Conservation (phyloP, 1,140 invertebrate genomes). For the Periplaneta americana region DNA sequence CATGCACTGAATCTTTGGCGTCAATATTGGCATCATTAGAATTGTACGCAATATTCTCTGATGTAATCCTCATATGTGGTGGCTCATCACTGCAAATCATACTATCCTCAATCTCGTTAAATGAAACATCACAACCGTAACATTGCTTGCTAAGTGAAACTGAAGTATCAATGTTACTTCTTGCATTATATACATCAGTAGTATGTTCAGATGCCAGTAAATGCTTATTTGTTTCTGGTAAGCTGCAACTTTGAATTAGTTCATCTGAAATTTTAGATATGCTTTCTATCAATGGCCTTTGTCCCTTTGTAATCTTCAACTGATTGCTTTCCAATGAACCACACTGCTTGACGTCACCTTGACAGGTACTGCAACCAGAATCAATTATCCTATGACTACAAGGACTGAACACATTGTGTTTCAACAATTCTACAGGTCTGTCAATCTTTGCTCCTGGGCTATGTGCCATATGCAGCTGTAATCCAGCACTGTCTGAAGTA, state of each 20-base stretch:
- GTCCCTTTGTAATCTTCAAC: too few species aligned
- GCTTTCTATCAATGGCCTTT: too few species aligned
- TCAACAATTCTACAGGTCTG: not conserved
- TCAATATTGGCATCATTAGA: not conserved
- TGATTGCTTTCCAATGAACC: not conserved
- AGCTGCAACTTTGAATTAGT: not conserved
- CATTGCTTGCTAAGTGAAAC: not conserved
- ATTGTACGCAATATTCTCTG: not conserved
- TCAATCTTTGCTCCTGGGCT: too few species aligned
- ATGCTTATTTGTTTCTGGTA: not conserved
- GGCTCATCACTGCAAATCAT: not conserved
- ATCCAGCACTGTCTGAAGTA: too few species aligned
- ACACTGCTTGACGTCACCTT: not conserved
- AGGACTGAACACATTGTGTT: not conserved
- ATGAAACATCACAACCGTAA: not conserved
- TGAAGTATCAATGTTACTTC: not conserved
- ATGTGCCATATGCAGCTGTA: too few species aligned
- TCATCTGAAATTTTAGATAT: too few species aligned
- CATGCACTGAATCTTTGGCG: not conserved
- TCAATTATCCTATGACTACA: not conserved
- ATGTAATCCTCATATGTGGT: not conserved
- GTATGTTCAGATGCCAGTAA: too few species aligned
- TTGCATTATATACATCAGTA: not conserved
- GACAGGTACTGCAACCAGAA: not conserved
- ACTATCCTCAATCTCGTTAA: not conserved